A percentile compares a stretch with the other conserved stretches of the same genome.
Evolutionary conservation across 2,113 vertebrate genomes (phyloP).

Genomic region (Ia io): DNA sequence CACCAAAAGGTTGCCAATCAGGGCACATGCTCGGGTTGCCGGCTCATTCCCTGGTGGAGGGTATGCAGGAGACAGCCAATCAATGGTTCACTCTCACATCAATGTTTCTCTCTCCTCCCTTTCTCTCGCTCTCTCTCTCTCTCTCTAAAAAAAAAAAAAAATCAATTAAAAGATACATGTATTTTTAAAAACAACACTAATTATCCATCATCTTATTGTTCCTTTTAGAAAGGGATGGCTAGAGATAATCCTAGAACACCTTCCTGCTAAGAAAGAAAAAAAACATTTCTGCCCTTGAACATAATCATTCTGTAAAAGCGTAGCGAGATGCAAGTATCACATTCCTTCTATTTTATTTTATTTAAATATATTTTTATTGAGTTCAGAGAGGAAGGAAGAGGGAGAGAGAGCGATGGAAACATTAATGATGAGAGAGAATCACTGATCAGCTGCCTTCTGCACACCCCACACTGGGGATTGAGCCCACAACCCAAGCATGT

Average conservation of each 20-base stretch:
- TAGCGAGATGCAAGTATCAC: background rate
- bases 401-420: no score
- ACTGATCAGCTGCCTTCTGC: no score
- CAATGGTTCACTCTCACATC: background rate
- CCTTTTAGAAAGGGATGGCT: conserved; percentile 23
- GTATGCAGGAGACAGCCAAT: background rate
- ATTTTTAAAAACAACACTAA: background rate
- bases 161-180: background rate
- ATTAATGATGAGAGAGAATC: no score
- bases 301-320: conserved; percentile 8
- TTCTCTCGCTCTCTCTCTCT: background rate
- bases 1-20: background rate
- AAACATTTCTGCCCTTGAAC: background rate
- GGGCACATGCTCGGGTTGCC: background rate
- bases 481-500: no score
- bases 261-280: conserved; percentile 28
- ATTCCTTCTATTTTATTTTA: background rate
- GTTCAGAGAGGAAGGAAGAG: no score
- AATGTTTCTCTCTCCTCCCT: background rate
- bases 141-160: no score
- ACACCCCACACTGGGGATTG: no score
- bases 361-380: no score
- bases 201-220: background rate
- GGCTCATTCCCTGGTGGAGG: no score
- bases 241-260: background rate